A percentile compares a stretch with the other conserved stretches of the same genome.
phyloP scores from a whole-genome alignment of 2,797 vertebrate genomes.

The Notolabrus celidotus region DNA sequence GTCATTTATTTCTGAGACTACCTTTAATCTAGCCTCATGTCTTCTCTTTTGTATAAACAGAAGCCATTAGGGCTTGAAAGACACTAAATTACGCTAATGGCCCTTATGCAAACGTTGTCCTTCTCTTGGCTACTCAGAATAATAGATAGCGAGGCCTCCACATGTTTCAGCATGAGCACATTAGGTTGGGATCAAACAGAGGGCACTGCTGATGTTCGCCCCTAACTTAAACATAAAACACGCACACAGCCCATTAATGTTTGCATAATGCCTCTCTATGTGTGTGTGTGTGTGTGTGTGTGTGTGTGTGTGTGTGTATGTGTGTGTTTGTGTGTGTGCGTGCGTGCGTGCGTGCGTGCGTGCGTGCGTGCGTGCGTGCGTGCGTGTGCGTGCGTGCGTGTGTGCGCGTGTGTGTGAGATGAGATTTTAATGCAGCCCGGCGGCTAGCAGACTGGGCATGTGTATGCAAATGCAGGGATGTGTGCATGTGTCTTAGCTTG shows the following conservation, averaged over 20 bases:
- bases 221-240: constrained; percentile 46
- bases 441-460: neutral
- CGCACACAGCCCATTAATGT: constrained; percentile 15
- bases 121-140: constrained; percentile 40
- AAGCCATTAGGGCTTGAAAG: constrained; percentile 50
- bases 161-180: constrained; percentile 49
- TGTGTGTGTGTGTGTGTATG: no score
- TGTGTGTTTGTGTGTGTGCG: no score
- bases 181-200: constrained; percentile 54
- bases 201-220: constrained; percentile 36
- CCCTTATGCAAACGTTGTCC: constrained; percentile 38
- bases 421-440: constrained; percentile 12
- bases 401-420: neutral
- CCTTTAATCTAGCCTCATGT: constrained; percentile 16
- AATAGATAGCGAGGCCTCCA: constrained; percentile 38
- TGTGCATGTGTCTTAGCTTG: neutral
- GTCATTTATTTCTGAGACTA: constrained; percentile 31
- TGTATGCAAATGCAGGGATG: constrained; percentile 2
- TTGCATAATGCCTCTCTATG: constrained; percentile 19
- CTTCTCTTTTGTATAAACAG: constrained; percentile 36
- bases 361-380: constrained; percentile 9
- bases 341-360: no score
- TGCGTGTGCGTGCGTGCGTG: constrained; percentile 1
- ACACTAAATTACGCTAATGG: constrained; percentile 68
- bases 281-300: neutral